Conservation (phyloP, 1,140 invertebrate species). For the Ooceraea biroi region DNA sequence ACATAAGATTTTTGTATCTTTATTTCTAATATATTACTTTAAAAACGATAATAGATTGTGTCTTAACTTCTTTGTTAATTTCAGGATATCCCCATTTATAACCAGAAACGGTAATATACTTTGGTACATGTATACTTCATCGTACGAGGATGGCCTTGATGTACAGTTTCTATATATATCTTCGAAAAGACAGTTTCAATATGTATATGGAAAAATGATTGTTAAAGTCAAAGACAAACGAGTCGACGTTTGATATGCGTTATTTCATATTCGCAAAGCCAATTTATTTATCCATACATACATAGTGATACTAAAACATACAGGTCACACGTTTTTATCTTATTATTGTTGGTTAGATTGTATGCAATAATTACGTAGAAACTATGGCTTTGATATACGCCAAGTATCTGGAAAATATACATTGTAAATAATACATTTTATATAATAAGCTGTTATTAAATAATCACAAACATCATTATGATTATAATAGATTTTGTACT, state of each 20-base stretch:
- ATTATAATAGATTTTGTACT: constrained; percentile 10
- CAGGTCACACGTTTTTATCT: background rate
- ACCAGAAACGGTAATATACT: constrained; percentile 74
- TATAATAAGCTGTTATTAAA: constrained; percentile 9
- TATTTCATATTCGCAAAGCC: constrained; percentile 47
- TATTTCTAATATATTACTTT: constrained; percentile 74
- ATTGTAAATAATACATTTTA: constrained; percentile 24
- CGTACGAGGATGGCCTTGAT: constrained; percentile 70
- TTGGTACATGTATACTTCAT: constrained; percentile 72
- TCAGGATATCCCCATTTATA: constrained; percentile 63
- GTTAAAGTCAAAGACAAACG: constrained; percentile 40
- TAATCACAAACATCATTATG: too few relatives aligned
- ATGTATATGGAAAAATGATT: constrained; percentile 38
- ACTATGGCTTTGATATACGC: too few relatives aligned
- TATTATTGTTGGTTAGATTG: constrained; percentile 9
- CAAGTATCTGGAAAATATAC: background rate
- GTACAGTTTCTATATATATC: constrained; percentile 66
- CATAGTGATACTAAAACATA: background rate
- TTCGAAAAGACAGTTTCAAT: constrained; percentile 20
- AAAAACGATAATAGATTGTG: constrained; percentile 67
- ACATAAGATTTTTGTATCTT: constrained; percentile 63
- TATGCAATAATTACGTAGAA: constrained; percentile 2
- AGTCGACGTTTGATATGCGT: constrained; percentile 59
- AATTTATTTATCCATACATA: constrained; percentile 50
- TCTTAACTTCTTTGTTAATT: constrained; percentile 70